Conservation (phyloP, 2,113 vertebrate genomes). For the Nothoprocta perdicaria region DNA sequence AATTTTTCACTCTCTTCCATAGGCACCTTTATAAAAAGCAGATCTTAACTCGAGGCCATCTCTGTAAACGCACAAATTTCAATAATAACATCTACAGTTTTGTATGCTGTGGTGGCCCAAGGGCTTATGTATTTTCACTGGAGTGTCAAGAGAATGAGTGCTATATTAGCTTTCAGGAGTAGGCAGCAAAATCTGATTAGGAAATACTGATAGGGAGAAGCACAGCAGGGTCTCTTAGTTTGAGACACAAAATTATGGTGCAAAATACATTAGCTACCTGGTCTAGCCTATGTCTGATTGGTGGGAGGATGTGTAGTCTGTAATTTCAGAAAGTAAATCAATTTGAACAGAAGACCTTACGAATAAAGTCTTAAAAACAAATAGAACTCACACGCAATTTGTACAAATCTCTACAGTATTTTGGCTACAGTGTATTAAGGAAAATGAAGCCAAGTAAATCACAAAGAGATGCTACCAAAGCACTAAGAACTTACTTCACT, state of each 20-base stretch:
- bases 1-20: neutral
- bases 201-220: neutral
- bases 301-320: neutral
- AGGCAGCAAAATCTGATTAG: neutral
- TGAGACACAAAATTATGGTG: neutral
- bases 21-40: neutral
- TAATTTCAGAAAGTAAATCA: neutral
- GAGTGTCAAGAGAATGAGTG: neutral
- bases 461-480: neutral
- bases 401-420: neutral
- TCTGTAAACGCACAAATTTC: neutral
- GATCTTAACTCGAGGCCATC: neutral
- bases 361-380: neutral
- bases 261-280: neutral
- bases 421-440: neutral
- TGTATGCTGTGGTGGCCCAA: neutral
- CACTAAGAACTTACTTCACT: neutral
- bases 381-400: neutral
- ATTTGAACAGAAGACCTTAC: neutral
- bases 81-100: neutral
- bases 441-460: neutral
- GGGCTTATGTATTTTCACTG: fast-evolving
- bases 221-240: neutral
- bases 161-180: neutral
- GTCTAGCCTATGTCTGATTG: neutral